Evolutionary conservation across 2,888 invertebrate genomes (phyloP).

Genomic region (Emmelina monodactyla): DNA sequence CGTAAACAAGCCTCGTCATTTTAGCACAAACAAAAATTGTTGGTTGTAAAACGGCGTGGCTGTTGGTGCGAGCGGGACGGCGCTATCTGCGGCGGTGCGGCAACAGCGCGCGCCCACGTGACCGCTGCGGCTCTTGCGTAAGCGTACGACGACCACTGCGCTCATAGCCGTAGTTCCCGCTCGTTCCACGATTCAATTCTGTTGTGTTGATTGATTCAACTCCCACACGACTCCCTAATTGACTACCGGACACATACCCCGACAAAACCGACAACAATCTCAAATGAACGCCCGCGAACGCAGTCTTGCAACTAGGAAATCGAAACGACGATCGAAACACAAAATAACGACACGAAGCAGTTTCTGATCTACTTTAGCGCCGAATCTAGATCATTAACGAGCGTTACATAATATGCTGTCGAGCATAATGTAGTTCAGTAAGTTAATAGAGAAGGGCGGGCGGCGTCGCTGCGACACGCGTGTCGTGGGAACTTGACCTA

Average conservation of each 20-base stretch:
- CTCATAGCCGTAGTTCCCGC: constrained; percentile 25
- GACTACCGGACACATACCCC: too few relatives aligned
- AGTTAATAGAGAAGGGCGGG: constrained; percentile 15
- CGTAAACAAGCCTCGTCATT: constrained; percentile 54
- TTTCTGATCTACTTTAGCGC: too few relatives aligned
- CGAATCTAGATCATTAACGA: too few relatives aligned
- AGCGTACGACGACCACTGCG: constrained; percentile 49
- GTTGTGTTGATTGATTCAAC: constrained; percentile 27
- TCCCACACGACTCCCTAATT: too few relatives aligned
- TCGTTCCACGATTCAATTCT: constrained; percentile 25
- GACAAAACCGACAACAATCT: too few relatives aligned
- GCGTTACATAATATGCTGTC: constrained; percentile 2
- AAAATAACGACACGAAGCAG: too few relatives aligned
- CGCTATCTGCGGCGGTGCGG: constrained; percentile 32
- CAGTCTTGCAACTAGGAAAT: too few relatives aligned
- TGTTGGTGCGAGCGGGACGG: constrained; percentile 42
- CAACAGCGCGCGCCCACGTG: constrained; percentile 59
- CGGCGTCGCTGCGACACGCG: constrained; percentile 36
- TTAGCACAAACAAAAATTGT: constrained; percentile 57
- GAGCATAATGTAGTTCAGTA: constrained; percentile 3
- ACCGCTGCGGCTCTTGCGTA: constrained; percentile 60
- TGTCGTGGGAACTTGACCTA: constrained; percentile 62
- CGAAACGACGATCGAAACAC: too few relatives aligned
- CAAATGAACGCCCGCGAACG: too few relatives aligned
- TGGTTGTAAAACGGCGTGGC: constrained; percentile 34